Conservation (phyloP, 2,113 vertebrate genomes). For the human region GRCh38 chr9:5657501-5658000, state of each 20-base stretch:
- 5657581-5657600: conserved; percentile 10
- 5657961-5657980: not conserved
- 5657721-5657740: not conserved
- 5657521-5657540: not conserved
- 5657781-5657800: not conserved
- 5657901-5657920: conserved; percentile 1
- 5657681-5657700: conserved; percentile 13
- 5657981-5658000: not conserved
- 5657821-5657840: conserved; percentile 8
- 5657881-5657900: conserved; percentile 7
- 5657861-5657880: not conserved
- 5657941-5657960: not conserved
- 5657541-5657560: not conserved
- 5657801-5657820: not conserved
- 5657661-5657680: not conserved
- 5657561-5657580: conserved; percentile 25
- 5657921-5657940: not conserved
- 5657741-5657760: not conserved
- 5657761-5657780: not conserved
- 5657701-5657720: not conserved
- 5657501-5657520: not conserved
- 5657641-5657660: not conserved
- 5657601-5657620: not conserved
- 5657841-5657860: not conserved
- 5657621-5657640: not conserved